Percentiles rank a stretch among this genome's conserved stretches.
Evolutionary conservation across 2,113 vertebrate genomes (phyloP).

Genomic region (Enhydra lutris): DNA sequence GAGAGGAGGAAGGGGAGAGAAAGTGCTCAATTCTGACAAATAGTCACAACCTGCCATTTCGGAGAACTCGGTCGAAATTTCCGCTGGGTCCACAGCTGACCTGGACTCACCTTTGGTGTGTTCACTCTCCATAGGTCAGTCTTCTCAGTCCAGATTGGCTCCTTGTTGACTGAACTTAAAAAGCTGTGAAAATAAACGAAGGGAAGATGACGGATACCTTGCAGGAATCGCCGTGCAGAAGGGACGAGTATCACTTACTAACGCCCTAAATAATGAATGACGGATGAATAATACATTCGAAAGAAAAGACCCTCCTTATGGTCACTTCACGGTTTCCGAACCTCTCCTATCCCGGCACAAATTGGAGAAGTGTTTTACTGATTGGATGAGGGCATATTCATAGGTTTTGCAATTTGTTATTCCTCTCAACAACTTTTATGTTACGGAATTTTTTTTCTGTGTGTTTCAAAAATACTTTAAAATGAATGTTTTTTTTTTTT

Average conservation of each 20-base stretch:
- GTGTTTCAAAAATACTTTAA: conserved; percentile 22
- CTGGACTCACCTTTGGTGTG: conserved; percentile 54
- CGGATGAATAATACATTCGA: conserved; percentile 58
- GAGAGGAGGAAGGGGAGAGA: not conserved
- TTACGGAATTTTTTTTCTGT: not conserved
- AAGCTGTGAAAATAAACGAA: conserved; percentile 37
- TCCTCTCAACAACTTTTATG: not conserved
- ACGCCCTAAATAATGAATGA: conserved; percentile 64
- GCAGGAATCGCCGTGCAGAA: not conserved
- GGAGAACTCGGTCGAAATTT: not conserved
- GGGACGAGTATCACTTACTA: conserved; percentile 49
- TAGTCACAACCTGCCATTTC: not conserved
- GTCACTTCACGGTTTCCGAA: not conserved
- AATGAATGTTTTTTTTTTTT: not conserved
- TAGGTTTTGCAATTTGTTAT: not conserved
- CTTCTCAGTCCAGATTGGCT: not conserved
- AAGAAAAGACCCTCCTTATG: conserved; percentile 50
- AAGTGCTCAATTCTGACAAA: not conserved
- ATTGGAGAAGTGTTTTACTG: not conserved
- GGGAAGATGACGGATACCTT: not conserved
- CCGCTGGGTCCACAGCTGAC: not conserved
- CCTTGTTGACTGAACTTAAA: conserved; percentile 36
- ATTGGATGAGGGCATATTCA: not conserved
- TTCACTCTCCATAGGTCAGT: not conserved
- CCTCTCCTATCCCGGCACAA: not conserved